These are phyloP conservation scores for Typhlomys cinereus DNA, from an alignment of 2,113 vertebrate species.

Conservation along the genomic window DNA sequence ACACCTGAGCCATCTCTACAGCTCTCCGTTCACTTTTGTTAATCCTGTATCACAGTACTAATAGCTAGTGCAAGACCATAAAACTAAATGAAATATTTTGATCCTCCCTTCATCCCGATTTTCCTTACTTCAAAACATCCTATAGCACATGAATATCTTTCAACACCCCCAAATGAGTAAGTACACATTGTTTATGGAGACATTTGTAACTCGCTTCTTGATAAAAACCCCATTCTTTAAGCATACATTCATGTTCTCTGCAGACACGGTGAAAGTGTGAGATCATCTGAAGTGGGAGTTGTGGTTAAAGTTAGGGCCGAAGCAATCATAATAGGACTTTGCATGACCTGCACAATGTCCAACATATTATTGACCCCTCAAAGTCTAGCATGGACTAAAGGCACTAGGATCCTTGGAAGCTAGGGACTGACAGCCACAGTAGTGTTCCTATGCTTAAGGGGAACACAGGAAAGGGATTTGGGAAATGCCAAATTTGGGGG, in stretches of 20 bases:
- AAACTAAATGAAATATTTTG: background rate
- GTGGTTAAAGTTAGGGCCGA: too few relatives aligned
- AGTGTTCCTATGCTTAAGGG: too few relatives aligned
- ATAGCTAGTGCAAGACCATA: slow-evolving; percentile 46
- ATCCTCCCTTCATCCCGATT: background rate
- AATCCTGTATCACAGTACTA: background rate
- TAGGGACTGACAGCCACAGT: too few relatives aligned
- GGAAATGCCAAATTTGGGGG: too few relatives aligned
- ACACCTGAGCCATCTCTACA: too few relatives aligned
- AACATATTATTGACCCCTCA: too few relatives aligned
- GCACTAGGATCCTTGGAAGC: too few relatives aligned
- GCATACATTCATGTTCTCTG: background rate
- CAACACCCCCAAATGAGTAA: background rate
- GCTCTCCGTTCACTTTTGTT: too few relatives aligned
- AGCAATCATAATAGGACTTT: too few relatives aligned
- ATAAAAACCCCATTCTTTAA: slow-evolving; percentile 16
- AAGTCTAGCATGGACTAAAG: too few relatives aligned
- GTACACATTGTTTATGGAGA: background rate
- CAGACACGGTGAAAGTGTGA: background rate
- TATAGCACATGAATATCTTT: background rate
- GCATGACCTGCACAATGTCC: too few relatives aligned
- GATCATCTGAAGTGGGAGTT: background rate
- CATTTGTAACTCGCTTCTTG: slow-evolving; percentile 23
- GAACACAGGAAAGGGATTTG: too few relatives aligned
- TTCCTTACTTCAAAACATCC: slow-evolving; percentile 44